Percentiles rank a stretch among this genome's conserved stretches.
Evolutionary conservation across 2,888 invertebrate species (phyloP).

Genomic region (Eristalis intricaria): DNA sequence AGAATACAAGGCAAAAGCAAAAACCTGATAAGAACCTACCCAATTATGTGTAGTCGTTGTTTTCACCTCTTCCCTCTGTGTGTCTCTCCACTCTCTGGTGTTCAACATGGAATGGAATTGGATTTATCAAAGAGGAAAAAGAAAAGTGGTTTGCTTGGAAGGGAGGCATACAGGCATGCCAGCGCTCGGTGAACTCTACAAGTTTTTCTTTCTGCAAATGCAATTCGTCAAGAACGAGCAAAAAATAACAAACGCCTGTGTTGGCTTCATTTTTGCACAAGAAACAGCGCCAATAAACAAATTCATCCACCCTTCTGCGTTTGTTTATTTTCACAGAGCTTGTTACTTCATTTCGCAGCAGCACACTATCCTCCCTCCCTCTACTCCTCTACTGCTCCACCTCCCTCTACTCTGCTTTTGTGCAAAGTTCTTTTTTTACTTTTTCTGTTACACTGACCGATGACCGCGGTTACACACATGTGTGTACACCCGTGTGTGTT

Average conservation of each 20-base stretch:
- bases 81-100: too few species aligned
- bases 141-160: too few species aligned
- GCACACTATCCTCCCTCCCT: neutral
- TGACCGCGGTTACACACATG: constrained; percentile 25
- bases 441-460: constrained; percentile 58
- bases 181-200: neutral
- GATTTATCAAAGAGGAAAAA: constrained; percentile 20
- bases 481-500: neutral
- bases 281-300: constrained; percentile 56
- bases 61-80: too few species aligned
- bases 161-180: too few species aligned
- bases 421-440: neutral
- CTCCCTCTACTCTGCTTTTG: neutral
- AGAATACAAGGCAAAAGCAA: constrained; percentile 19
- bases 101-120: neutral
- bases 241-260: neutral
- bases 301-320: constrained; percentile 37
- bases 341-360: constrained; percentile 37
- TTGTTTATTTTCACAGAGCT: constrained; percentile 35
- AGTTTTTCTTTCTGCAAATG: constrained; percentile 28
- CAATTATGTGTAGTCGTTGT: constrained; percentile 36
- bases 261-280: neutral
- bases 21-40: constrained; percentile 55
- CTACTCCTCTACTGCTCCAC: too few species aligned
- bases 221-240: constrained; percentile 43